Evolutionary conservation across 2,113 vertebrate species (phyloP), one percentile per base, ranked within the genome.

Genomic region (Megaceryle torquata): DNA sequence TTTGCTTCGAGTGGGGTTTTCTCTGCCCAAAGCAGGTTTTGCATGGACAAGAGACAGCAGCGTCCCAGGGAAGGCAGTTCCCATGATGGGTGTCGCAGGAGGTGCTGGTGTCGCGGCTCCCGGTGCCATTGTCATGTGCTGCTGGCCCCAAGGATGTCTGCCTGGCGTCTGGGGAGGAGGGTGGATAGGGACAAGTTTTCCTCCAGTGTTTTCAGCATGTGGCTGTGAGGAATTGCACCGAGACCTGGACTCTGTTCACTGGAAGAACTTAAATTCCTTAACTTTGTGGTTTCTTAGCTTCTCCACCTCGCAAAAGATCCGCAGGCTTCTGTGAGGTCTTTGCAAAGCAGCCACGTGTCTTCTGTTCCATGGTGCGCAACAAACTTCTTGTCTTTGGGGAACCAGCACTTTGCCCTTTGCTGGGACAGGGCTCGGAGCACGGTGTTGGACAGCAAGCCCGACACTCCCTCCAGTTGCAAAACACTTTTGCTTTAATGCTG

Each of bases 391-490:
- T 53, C 82, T 92, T 25, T 37, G 68, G 67, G 82, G 54, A 88
- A 1, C 33, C 19, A 0, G 43, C 24, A 2, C 11, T 31, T 3
- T 25, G 50, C 14, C 51, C 24, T 48, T 2, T 39, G 6, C 65
- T 35, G 67, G 41, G 56, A 33, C 28, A 25, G 78, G 53, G 59
- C 78, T 80, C 28, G 44, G 10, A 39, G 11, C 68, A 8, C 11
- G 77, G 50, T 69, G 70, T 37, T 37, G 6, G 65, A 21, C 54
- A 75, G 83, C 53, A 41, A 76, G 25, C 74, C 76, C 20, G 48
- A 51, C 69, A 13, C 70, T 95, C 89, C 88, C 84, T 92, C 20
- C 68, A 77, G 31, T 86, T 96, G 81, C 92, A 88, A 84, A 96
- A 84, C 77, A 22, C 13, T 67, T 61, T 9, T 80, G 43, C 50